Percentiles rank a stretch among this genome's conserved stretches.
These are phyloP conservation scores for Saccopteryx bilineata DNA, from an alignment of 2,113 vertebrate genomes.

Conservation along the genomic window DNA sequence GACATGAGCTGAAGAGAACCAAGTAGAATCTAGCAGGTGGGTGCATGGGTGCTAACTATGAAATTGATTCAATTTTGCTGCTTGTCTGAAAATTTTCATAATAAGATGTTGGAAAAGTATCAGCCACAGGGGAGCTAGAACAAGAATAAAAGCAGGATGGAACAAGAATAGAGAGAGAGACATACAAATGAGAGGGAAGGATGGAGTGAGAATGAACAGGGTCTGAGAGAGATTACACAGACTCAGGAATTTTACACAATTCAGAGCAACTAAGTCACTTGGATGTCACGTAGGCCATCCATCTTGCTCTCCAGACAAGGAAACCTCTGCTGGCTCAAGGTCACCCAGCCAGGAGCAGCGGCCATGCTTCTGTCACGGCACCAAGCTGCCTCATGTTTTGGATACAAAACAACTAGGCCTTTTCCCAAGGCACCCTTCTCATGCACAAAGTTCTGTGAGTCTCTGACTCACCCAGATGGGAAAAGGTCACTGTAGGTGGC, in stretches of 20 bases:
- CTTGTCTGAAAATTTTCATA: background rate
- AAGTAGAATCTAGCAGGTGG: background rate
- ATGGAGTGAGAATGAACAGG: background rate
- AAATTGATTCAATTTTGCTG: background rate
- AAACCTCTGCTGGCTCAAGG: background rate
- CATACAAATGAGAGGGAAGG: background rate
- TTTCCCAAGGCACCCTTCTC: background rate
- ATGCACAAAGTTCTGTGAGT: background rate
- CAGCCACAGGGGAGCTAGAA: background rate
- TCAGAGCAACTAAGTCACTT: background rate
- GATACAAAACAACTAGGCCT: background rate
- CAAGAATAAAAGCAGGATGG: background rate
- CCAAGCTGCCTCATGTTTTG: background rate
- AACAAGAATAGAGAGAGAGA: background rate
- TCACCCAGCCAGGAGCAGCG: background rate
- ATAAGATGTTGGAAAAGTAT: background rate
- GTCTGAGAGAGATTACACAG: background rate
- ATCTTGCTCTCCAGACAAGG: background rate
- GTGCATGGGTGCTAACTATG: background rate
- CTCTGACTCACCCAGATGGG: background rate
- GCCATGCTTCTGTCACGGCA: background rate
- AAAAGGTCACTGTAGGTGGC: background rate
- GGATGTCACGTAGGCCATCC: background rate
- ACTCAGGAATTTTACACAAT: background rate
- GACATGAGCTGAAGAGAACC: background rate